Evolutionary conservation across 2,113 vertebrate genomes (phyloP).

Genomic region (Erinaceus europaeus): DNA sequence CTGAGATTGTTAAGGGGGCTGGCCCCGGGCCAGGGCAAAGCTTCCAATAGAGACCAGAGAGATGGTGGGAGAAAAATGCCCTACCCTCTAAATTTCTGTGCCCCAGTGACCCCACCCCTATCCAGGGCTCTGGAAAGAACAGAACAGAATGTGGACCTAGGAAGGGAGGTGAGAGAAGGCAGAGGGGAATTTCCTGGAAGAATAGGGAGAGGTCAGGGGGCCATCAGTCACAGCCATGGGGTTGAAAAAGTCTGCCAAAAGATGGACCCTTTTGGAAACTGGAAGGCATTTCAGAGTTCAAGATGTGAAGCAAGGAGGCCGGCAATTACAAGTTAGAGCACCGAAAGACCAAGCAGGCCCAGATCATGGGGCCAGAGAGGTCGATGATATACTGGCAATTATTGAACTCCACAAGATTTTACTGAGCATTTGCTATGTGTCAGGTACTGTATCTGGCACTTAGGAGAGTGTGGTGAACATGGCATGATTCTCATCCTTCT

Average conservation of each 20-base stretch:
- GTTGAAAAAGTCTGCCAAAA: constrained; percentile 26
- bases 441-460: not conserved
- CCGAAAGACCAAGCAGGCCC: not conserved
- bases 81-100: constrained; percentile 64
- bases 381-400: not conserved
- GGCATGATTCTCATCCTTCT: no score
- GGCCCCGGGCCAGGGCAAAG: constrained; percentile 63
- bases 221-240: constrained; percentile 34
- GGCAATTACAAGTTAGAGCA: not conserved
- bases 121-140: constrained; percentile 58
- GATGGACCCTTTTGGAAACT: constrained; percentile 36
- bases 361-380: not conserved
- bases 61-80: constrained; percentile 74
- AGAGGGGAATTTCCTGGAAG: constrained; percentile 18
- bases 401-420: not conserved
- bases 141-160: constrained; percentile 49
- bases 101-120: constrained; percentile 59
- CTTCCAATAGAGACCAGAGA: constrained; percentile 67
- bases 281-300: constrained; percentile 50
- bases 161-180: constrained; percentile 48
- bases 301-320: constrained; percentile 17
- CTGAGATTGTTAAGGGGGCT: constrained; percentile 57
- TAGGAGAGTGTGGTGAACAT: not conserved
- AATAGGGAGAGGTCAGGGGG: constrained; percentile 49
- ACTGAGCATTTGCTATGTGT: not conserved